Conservation (phyloP, 2,113 vertebrate species). For the Mystacornis crossleyi region DNA sequence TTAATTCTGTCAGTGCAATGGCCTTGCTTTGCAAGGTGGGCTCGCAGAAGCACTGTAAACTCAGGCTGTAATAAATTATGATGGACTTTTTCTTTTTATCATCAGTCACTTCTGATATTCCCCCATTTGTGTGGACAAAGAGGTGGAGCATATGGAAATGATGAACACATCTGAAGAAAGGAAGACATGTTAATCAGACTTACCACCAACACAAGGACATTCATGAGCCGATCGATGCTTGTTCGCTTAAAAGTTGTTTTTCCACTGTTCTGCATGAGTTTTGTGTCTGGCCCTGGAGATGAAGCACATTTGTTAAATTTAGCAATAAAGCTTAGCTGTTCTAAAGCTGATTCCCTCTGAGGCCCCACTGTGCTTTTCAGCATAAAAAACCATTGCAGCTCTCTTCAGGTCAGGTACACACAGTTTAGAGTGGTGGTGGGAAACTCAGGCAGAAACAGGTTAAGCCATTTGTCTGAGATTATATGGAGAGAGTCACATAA, state of each 20-base stretch:
- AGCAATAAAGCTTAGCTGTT: neutral
- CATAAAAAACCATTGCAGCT: neutral
- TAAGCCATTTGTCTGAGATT: neutral
- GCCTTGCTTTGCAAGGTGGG: neutral
- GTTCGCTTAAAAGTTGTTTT: slow-evolving; percentile 88
- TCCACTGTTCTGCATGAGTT: slow-evolving; percentile 96
- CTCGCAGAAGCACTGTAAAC: neutral
- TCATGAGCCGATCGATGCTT: slow-evolving; percentile 89
- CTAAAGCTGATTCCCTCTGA: neutral
- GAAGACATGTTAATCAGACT: slow-evolving; percentile 65
- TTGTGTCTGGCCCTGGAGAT: slow-evolving; percentile 88
- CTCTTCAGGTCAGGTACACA: neutral
- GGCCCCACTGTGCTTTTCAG: neutral
- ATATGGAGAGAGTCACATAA: neutral
- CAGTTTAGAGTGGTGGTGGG: neutral
- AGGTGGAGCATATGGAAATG: neutral
- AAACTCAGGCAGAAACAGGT: neutral
- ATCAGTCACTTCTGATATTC: neutral
- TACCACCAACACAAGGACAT: slow-evolving; percentile 87
- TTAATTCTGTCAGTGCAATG: neutral
- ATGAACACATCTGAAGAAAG: neutral
- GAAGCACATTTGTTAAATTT: slow-evolving; percentile 16
- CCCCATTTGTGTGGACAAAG: neutral
- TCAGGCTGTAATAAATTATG: neutral
- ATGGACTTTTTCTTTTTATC: neutral